A percentile compares a stretch with the other conserved stretches of the same genome.
These are phyloP conservation scores for Bathynomus jamesi DNA, from an alignment of 1,140 invertebrate genomes.

Conservation along the genomic window DNA sequence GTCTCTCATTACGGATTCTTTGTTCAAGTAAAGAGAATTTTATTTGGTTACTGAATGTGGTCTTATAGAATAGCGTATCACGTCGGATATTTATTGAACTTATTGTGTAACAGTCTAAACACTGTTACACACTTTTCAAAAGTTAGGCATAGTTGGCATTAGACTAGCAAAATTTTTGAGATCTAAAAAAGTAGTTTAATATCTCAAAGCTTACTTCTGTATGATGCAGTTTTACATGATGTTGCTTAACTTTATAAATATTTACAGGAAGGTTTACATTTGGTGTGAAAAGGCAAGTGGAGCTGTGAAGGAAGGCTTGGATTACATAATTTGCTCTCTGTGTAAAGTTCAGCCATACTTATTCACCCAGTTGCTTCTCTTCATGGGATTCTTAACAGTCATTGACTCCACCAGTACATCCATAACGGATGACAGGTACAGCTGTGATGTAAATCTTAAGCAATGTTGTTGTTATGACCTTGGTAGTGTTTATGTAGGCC, in stretches of 20 bases:
- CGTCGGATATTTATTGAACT: no score
- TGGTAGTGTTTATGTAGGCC: background rate
- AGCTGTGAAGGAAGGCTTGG: conserved; percentile 68
- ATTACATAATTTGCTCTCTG: conserved; percentile 69
- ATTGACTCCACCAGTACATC: conserved; percentile 47
- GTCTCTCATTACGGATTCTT: conserved; percentile 55
- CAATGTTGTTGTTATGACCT: background rate
- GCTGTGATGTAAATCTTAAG: no score
- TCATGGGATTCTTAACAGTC: conserved; percentile 56
- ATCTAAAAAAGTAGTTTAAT: no score
- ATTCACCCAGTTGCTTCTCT: conserved; percentile 54
- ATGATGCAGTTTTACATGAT: no score
- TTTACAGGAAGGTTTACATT: conserved; percentile 56
- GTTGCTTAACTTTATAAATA: background rate
- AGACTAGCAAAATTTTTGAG: no score
- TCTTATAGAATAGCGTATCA: no score
- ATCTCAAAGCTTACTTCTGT: no score
- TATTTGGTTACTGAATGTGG: conserved; percentile 22
- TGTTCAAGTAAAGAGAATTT: conserved; percentile 53
- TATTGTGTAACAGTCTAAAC: no score
- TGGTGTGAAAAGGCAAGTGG: conserved; percentile 60
- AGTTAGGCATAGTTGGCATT: no score
- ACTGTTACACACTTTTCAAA: no score
- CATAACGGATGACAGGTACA: conserved; percentile 52
- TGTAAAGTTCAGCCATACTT: conserved; percentile 67